These are phyloP conservation scores for Rhinatrema bivittatum DNA, from an alignment of 2,797 vertebrate genomes.

Conservation along the genomic window DNA sequence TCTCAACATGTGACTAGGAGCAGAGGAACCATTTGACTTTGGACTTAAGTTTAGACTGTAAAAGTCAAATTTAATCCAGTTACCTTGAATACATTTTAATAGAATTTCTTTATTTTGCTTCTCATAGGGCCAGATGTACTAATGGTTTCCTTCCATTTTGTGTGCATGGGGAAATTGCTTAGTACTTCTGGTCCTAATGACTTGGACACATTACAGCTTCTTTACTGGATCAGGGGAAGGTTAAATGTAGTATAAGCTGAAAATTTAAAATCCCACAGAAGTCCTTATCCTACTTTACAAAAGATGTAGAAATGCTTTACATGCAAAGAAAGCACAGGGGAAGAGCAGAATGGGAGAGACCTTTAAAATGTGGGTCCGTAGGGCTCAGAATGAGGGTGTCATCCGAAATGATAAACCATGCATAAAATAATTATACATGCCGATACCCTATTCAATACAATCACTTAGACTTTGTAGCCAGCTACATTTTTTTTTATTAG, in stretches of 20 bases:
- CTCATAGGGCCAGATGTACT: no score
- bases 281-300: neutral
- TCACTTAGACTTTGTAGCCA: conserved; percentile 1
- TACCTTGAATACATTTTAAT: conserved; percentile 12
- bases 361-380: no score
- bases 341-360: neutral
- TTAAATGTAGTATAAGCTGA: neutral
- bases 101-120: conserved; percentile 4
- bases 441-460: conserved; percentile 2
- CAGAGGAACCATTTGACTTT: conserved; percentile 19
- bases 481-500: neutral
- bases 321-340: neutral
- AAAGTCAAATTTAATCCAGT: conserved; percentile 30
- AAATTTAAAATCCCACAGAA: conserved; percentile 2
- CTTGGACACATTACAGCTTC: conserved; percentile 1
- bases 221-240: neutral
- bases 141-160: no score
- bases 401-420: neutral
- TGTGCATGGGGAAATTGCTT: no score
- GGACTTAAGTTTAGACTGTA: conserved; percentile 20
- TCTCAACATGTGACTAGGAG: no score
- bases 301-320: neutral
- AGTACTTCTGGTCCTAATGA: conserved; percentile 6
- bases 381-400: neutral
- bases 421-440: neutral